Evolutionary conservation across 1,140 invertebrate genomes (phyloP).

Genomic region (Atta colombica): DNA sequence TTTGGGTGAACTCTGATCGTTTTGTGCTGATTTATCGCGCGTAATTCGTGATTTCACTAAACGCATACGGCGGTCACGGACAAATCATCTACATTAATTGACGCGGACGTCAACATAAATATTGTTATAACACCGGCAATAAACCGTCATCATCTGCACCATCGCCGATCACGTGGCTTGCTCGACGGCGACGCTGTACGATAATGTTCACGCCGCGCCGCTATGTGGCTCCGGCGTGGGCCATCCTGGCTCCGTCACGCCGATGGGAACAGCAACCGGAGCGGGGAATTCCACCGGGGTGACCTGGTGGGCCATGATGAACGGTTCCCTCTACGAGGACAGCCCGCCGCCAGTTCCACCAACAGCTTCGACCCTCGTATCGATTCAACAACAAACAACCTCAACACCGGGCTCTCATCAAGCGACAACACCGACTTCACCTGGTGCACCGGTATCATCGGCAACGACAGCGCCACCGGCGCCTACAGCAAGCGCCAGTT

Average conservation of each 20-base stretch:
- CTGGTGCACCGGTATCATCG: conserved; percentile 86
- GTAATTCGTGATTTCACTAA: background rate
- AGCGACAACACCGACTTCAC: conserved; percentile 86
- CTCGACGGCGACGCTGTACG: conserved; percentile 93
- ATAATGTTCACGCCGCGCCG: conserved; percentile 90
- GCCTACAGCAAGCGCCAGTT: conserved; percentile 88
- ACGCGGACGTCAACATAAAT: conserved; percentile 53
- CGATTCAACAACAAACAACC: conserved; percentile 86
- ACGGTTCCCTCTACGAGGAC: conserved; percentile 92
- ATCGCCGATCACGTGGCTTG: conserved; percentile 93
- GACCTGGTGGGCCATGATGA: conserved; percentile 94
- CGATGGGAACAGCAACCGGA: conserved; percentile 92
- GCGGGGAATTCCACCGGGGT: conserved; percentile 92
- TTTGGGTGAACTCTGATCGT: conserved; percentile 10
- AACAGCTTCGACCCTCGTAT: conserved; percentile 84
- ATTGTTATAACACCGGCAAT: conserved; percentile 77
- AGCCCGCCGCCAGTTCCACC: conserved; percentile 89
- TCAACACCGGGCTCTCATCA: conserved; percentile 85
- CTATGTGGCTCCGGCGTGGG: conserved; percentile 90
- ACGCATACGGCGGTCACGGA: conserved; percentile 20
- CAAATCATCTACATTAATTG: conserved; percentile 15
- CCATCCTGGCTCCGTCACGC: conserved; percentile 89
- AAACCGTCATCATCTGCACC: conserved; percentile 89
- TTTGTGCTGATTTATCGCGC: background rate
- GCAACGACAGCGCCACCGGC: conserved; percentile 87